Conservation (phyloP, 2,797 vertebrate species). For the Benthosema pterotum region DNA sequence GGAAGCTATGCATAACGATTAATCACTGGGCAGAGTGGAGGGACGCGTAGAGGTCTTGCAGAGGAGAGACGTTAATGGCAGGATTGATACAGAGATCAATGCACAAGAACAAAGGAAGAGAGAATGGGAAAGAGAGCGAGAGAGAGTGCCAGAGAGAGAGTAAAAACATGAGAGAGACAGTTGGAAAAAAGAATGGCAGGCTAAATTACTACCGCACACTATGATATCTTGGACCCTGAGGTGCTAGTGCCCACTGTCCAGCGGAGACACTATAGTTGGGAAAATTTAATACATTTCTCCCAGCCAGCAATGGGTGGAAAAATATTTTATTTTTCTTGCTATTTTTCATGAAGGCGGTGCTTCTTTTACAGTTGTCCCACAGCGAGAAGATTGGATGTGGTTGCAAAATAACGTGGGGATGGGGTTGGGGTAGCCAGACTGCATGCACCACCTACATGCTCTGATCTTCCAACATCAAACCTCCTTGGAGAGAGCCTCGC, state of each 20-base stretch:
- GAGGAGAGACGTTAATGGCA: slow-evolving; percentile 57
- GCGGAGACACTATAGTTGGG: slow-evolving; percentile 12
- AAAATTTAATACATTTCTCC: slow-evolving; percentile 59
- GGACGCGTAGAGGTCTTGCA: slow-evolving; percentile 63
- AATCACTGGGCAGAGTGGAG: slow-evolving; percentile 32
- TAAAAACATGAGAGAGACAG: slow-evolving; percentile 5
- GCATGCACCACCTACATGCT: slow-evolving; percentile 44
- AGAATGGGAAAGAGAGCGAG: slow-evolving; percentile 6
- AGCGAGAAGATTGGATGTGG: slow-evolving; percentile 59
- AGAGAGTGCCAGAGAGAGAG: slow-evolving; percentile 19
- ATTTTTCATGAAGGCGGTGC: slow-evolving; percentile 51
- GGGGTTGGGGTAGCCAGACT: slow-evolving; percentile 26
- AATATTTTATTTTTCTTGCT: slow-evolving; percentile 9
- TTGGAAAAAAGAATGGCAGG: slow-evolving; percentile 21
- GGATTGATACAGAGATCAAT: slow-evolving; percentile 58
- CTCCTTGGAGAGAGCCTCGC: slow-evolving; percentile 47
- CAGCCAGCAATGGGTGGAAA: slow-evolving; percentile 42
- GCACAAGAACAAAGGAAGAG: slow-evolving; percentile 16
- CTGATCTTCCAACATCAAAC: slow-evolving; percentile 78
- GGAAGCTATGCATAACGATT: slow-evolving; percentile 62
- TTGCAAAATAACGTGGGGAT: slow-evolving; percentile 24
- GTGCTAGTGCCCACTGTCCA: slow-evolving; percentile 45
- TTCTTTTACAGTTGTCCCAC: slow-evolving; percentile 75
- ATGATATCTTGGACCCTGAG: slow-evolving; percentile 39
- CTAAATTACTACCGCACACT: slow-evolving; percentile 8